phyloP scores from a whole-genome alignment of 37 sponge, comb jelly and placozoan species.

The Spongia lamella region DNA sequence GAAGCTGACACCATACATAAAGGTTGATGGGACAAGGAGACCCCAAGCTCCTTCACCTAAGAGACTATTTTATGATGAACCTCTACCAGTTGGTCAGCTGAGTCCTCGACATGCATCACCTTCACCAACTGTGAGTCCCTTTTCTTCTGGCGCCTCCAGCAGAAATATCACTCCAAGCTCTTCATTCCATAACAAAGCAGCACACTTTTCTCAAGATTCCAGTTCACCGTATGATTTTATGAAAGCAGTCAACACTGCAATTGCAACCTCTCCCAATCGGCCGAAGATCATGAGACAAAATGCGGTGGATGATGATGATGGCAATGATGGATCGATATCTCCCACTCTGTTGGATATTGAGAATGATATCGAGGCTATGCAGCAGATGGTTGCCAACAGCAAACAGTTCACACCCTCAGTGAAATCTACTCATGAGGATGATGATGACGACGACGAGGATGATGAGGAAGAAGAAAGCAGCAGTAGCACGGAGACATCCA shows the following conservation, averaged over 20 bases:
- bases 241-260: conserved; percentile 1
- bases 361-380: conserved; percentile 21
- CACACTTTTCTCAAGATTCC: conserved; percentile 9
- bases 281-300: conserved; percentile 26
- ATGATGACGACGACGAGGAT: neutral
- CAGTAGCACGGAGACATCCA: conserved; percentile 27
- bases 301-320: neutral
- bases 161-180: neutral
- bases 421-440: conserved; percentile 9
- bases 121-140: neutral
- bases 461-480: conserved; percentile 17
- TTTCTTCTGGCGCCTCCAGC: neutral
- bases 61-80: neutral
- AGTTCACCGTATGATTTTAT: conserved; percentile 16
- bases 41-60: neutral
- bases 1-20: conserved; percentile 38
- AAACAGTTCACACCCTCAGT: neutral
- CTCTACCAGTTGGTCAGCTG: neutral
- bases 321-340: conserved; percentile 2
- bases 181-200: neutral
- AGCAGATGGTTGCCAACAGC: neutral
- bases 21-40: neutral
- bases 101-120: neutral
- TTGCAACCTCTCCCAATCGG: conserved; percentile 8
- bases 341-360: conserved; percentile 41